phyloP scores from a whole-genome alignment of 2,797 vertebrate species.

The Varecia variegata region DNA sequence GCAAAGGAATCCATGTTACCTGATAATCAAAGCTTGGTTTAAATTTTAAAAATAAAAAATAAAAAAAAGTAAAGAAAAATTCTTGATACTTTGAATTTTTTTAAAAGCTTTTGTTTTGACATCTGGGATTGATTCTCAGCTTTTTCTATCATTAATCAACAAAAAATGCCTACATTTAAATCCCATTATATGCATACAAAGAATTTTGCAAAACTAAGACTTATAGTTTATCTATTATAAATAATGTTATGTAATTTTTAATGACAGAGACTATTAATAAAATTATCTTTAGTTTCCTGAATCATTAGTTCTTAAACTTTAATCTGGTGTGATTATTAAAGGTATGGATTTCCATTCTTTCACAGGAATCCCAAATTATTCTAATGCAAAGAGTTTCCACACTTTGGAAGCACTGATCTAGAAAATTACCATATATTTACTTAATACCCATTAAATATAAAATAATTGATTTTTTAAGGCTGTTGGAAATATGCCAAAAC shows the following conservation, averaged over 20 bases:
- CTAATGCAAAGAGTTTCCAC: neutral
- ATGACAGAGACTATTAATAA: neutral
- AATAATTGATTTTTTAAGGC: neutral
- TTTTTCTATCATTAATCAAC: neutral
- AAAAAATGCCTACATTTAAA: conserved; percentile 7
- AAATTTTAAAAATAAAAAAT: conserved; percentile 12
- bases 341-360: neutral
- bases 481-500: neutral
- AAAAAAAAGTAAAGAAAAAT: conserved; percentile 10
- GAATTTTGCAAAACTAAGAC: conserved; percentile 19
- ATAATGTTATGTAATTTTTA: neutral
- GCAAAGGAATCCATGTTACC: neutral
- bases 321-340: neutral
- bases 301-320: neutral
- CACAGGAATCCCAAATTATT: neutral
- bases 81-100: neutral
- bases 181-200: neutral
- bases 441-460: neutral
- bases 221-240: conserved; percentile 10
- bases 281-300: neutral
- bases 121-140: neutral
- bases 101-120: neutral
- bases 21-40: neutral
- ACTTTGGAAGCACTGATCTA: neutral
- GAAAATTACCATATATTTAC: neutral